A percentile compares a stretch with the other conserved stretches of the same genome.
phyloP scores from a whole-genome alignment of 2,113 vertebrate genomes.

The Synodontis membranacea region DNA sequence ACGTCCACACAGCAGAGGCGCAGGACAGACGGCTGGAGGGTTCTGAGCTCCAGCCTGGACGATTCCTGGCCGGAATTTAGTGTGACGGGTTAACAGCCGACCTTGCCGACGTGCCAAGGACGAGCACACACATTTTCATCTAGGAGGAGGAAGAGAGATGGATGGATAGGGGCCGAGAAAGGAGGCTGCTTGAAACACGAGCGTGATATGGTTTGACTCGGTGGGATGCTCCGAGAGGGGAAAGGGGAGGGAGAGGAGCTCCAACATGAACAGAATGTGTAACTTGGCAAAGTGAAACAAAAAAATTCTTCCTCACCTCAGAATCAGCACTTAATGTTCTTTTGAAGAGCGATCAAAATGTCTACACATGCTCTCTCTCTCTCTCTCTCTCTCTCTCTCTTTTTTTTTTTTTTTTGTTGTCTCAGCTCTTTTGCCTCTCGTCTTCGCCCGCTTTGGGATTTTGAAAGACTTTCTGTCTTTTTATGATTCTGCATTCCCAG shows the following conservation, averaged over 20 bases:
- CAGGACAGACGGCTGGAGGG: neutral
- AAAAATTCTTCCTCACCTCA: slow-evolving; percentile 4
- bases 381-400: neutral
- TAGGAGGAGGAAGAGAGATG: neutral
- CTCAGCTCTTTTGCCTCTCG: neutral
- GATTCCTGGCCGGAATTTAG: slow-evolving; percentile 30
- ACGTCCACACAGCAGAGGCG: neutral
- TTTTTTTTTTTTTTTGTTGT: neutral
- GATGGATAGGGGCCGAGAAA: neutral
- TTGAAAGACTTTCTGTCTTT: neutral
- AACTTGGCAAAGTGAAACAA: neutral
- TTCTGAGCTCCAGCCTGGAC: neutral
- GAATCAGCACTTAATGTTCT: slow-evolving; percentile 14
- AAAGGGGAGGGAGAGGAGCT: neutral
- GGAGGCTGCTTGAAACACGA: slow-evolving; percentile 2
- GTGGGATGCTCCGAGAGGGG: neutral
- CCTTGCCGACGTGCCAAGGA: slow-evolving; percentile 48
- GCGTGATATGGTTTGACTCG: neutral
- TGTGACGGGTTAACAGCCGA: slow-evolving; percentile 12
- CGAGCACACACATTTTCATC: slow-evolving; percentile 8
- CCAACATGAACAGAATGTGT: neutral
- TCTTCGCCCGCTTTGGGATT: neutral
- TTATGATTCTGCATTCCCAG: neutral
- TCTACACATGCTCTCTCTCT: neutral
- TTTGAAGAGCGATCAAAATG: neutral